Base-by-base conservation (phyloP, 2,113 vertebrate genomes). In the Scopus umbretta region DNA sequence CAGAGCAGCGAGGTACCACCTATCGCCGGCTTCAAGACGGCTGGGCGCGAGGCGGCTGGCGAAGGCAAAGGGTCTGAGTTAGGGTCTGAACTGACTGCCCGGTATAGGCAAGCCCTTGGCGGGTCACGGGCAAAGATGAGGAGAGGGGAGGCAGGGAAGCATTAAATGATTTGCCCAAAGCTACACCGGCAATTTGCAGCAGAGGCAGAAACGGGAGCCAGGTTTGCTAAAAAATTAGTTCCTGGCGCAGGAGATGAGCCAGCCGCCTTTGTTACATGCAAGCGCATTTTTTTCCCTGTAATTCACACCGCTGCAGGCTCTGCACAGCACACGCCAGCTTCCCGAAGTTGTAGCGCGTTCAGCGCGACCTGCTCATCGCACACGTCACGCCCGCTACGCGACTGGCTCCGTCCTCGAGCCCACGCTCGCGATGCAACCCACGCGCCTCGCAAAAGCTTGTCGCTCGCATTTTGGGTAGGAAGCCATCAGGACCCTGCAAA, bases 221-320 rank as follows among this genome's bases (percentile, higher is more conserved):
- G 62, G 55, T 79, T 71, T 76, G 42, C 25, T 65, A 17, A 59
- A 47, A 67, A 73, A 50, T 12, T 2, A 87, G 83, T 80, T 95
- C 68, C 88, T 95, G 52, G 32, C 3, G 8, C 89, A 90, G 73
- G 58, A 92, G 86, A 80, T 61, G 81, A 92, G 92, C 86, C 97
- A 96, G 55, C n/a, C 3, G 17, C 91, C 91, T 96, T 96, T 94
- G 91, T 92, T 96, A 91, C 29, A 82, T 11, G 30, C 50, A 65
- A 75, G 73, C 20, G 34, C 81, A 76, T 75, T 89, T 82, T 83
- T 59, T 9, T 56, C 27, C 27, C 62, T 68, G 68, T 66, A 86
- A 93, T 71, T 93, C 56, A 76, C 34, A 43, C 15, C 16, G 82
- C 84, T 86, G 82, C 91, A 87, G 88, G 82, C 82, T 93, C 49